Evolutionary conservation across 2,797 vertebrate species (phyloP).

Genomic region (Labeo calbasu): DNA sequence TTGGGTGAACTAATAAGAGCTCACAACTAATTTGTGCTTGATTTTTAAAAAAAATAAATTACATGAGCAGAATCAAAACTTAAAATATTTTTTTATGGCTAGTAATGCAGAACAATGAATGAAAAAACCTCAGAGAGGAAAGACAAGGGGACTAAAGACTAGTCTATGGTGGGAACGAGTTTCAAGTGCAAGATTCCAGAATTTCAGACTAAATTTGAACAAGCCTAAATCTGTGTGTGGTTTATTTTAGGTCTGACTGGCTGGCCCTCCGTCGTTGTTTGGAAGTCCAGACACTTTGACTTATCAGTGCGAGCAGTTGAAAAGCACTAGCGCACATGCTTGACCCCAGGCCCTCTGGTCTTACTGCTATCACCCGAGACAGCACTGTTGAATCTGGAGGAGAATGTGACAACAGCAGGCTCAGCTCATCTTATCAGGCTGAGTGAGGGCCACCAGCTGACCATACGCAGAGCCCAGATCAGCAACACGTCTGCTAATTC

Average conservation of each 20-base stretch:
- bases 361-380: slow-evolving; percentile 55
- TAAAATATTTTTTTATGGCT: too few species aligned
- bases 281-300: slow-evolving; percentile 34
- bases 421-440: slow-evolving; percentile 75
- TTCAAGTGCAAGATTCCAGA: neutral
- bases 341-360: slow-evolving; percentile 67
- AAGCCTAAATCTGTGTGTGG: slow-evolving; percentile 14
- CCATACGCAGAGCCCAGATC: slow-evolving; percentile 65
- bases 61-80: too few species aligned
- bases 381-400: slow-evolving; percentile 74
- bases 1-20: too few species aligned
- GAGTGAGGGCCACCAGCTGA: slow-evolving; percentile 65
- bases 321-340: slow-evolving; percentile 64
- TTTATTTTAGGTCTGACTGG: slow-evolving; percentile 20
- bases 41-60: too few species aligned
- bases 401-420: slow-evolving; percentile 78
- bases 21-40: too few species aligned
- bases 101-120: neutral
- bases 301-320: slow-evolving; percentile 54
- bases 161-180: neutral
- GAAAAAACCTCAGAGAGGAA: too few species aligned
- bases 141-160: neutral
- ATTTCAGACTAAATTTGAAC: slow-evolving; percentile 24
- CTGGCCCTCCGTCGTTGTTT: slow-evolving; percentile 23
- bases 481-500: slow-evolving; percentile 69